A percentile compares a stretch with the other conserved stretches of the same genome.
Evolutionary conservation across 2,113 vertebrate species (phyloP).

Genomic region (Lagenorhynchus albirostris): DNA sequence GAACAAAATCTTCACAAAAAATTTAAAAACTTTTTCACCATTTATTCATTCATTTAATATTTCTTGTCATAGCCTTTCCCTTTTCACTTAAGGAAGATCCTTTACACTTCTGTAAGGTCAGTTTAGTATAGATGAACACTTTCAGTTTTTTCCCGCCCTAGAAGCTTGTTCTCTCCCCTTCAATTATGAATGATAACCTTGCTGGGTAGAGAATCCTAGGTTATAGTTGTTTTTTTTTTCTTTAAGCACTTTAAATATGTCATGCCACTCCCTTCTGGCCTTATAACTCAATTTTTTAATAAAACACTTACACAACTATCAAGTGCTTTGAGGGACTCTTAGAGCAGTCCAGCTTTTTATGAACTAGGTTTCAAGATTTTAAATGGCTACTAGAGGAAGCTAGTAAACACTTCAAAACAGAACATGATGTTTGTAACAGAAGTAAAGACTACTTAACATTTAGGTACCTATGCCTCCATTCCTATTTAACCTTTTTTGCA

Average conservation of each 20-base stretch:
- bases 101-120: neutral
- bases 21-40: neutral
- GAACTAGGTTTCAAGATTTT: neutral
- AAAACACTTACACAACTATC: neutral
- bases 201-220: neutral
- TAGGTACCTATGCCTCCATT: neutral
- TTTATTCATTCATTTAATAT: neutral
- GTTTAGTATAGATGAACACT: neutral
- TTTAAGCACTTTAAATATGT: neutral
- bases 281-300: constrained; percentile 6
- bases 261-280: neutral
- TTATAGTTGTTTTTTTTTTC: neutral
- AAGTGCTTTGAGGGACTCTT: neutral
- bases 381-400: neutral
- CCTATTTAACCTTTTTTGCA: neutral
- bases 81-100: neutral
- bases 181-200: neutral
- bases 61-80: neutral
- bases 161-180: neutral
- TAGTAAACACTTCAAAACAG: neutral
- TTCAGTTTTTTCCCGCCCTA: neutral
- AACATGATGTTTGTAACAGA: neutral
- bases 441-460: neutral
- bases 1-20: neutral
- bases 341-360: neutral